Base-by-base conservation (phyloP, 2,797 vertebrate genomes). In the Centropyge bicolor region DNA sequence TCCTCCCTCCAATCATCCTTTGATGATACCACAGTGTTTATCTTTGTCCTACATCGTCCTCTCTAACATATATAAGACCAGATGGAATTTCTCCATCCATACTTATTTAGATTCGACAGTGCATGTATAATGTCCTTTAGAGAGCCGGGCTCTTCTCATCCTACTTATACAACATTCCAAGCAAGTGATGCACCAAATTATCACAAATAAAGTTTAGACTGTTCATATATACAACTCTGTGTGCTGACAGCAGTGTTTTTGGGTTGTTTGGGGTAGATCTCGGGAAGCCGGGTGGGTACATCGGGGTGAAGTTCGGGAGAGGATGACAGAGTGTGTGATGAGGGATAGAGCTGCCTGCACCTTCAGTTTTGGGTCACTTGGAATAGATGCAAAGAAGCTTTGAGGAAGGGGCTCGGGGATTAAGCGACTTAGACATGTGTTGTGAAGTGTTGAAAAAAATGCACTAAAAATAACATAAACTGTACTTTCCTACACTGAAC, bases 191-290 rank as follows among this genome's bases (percentile, higher is more conserved):
- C 68, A 67, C 81, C 75, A 60, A 85, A 92, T 88, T 83, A 78
- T 75, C 76, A 57, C 79, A 89, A 90, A 92, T 91, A 86, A 88
- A 89, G 82, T 89, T 92, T 83, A 67, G 61, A 81, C 60, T 74
- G 74, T 75, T 67, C 71, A 83, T 74, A 66, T 88, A 88, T 14
- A 86, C 90, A 90, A 57, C 41, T 52, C 35, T 19, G 5, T 70
- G 78, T 76, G 78, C 88, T 83, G 79, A 80, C 20, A 48, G 81
- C 76, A 57, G 66, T 70, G 74, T 87, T 86, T 91, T 45, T 56
- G 49, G 81, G 79, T 86, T 85, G 78, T 87, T 89, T 68, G 68
- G 77, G 73, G 79, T 86, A 78, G 74, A 81, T 87, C 40, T 65
- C 64, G 55, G 46, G 74, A 71, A 55, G 65, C 41, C 22, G 74